A percentile compares a stretch with the other conserved stretches of the same genome.
phyloP scores from a whole-genome alignment of 2,113 vertebrate species.

The Paralichthys olivaceus region DNA sequence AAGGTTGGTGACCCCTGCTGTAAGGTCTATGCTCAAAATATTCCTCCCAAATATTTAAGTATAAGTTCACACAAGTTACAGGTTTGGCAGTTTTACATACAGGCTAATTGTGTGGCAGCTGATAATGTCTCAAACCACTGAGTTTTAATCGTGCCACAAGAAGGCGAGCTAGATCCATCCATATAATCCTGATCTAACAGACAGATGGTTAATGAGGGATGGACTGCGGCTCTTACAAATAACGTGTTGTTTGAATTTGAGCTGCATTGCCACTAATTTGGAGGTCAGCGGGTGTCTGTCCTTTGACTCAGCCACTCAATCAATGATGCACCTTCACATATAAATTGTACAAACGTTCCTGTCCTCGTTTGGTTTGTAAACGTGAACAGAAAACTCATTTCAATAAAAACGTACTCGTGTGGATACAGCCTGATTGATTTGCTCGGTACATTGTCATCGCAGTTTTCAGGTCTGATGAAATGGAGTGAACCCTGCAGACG shows the following conservation, averaged over 20 bases:
- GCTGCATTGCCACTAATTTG: slow-evolving; percentile 18
- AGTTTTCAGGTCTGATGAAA: slow-evolving; percentile 38
- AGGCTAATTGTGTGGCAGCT: slow-evolving; percentile 74
- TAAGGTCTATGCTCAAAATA: no score
- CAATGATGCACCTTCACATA: slow-evolving; percentile 36
- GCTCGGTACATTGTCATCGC: slow-evolving; percentile 20
- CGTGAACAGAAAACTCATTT: slow-evolving; percentile 30
- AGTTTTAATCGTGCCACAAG: slow-evolving; percentile 69
- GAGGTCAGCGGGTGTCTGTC: slow-evolving; percentile 43
- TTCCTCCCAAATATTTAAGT: no score
- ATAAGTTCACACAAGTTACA: not conserved
- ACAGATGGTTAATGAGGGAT: slow-evolving; percentile 44
- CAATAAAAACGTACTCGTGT: no score
- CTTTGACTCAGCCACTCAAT: slow-evolving; percentile 33
- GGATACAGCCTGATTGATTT: slow-evolving; percentile 11
- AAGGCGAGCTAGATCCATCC: slow-evolving; percentile 27
- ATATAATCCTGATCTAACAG: slow-evolving; percentile 59
- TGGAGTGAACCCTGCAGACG: slow-evolving; percentile 30
- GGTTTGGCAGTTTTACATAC: slow-evolving; percentile 70
- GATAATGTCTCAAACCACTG: slow-evolving; percentile 66
- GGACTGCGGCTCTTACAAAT: slow-evolving; percentile 49
- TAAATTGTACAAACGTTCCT: slow-evolving; percentile 6
- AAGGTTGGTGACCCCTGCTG: no score
- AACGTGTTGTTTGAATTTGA: slow-evolving; percentile 35
- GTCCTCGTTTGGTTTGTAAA: slow-evolving; percentile 26